Evolutionary conservation across 2,797 vertebrate genomes (phyloP), one percentile per base, ranked within the genome.

Genomic region (Denticeps clupeoides): DNA sequence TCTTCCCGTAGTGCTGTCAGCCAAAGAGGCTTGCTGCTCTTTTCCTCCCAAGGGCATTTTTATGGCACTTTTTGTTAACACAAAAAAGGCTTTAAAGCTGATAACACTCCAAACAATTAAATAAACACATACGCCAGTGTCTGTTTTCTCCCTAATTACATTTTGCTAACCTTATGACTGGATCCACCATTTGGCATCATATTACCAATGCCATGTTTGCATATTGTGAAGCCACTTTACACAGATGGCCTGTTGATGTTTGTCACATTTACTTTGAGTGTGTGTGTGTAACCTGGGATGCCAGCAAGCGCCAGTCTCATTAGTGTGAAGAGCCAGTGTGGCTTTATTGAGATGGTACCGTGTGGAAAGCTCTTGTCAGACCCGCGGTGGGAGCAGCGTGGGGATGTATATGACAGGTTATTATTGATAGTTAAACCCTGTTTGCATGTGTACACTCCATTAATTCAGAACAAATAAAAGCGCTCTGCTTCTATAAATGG

Each of bases 381-480:
- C 10, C 29, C n/a, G 23, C n/a, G 19, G 41, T 46, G 25, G 27
- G 26, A 15, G 12, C 42, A 18, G 12, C 22, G 37, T 33, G n/a
- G n/a, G n/a, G 40, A 3, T n/a, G 52, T 62, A 50, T 55, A 53
- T 62, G 59, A 55, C 60, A 56, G 59, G 56, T 63, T 58, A 53
- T 60, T 62, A 62, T 59, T 53, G 54, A 49, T 51, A 47, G 52
- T 66, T 68, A 68, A 64, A 51, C 56, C 60, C 60, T 64, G 60
- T 59, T 68, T 71, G 59, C 68, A 68, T 68, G 58, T 62, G 59
- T 56, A 64, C 53, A 68, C 63, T 59, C 62, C 60, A 65, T 70
- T 70, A 65, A 67, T 57, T 63, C 48, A 24, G 51, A 40, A 54
- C 60, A 64, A 65, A 70, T 49, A 63, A 45, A 51, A 55, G 28